Evolutionary conservation across 2,888 invertebrate genomes (phyloP), one percentile per base, ranked within the genome.

Genomic region (Didymodactylos carnosus): DNA sequence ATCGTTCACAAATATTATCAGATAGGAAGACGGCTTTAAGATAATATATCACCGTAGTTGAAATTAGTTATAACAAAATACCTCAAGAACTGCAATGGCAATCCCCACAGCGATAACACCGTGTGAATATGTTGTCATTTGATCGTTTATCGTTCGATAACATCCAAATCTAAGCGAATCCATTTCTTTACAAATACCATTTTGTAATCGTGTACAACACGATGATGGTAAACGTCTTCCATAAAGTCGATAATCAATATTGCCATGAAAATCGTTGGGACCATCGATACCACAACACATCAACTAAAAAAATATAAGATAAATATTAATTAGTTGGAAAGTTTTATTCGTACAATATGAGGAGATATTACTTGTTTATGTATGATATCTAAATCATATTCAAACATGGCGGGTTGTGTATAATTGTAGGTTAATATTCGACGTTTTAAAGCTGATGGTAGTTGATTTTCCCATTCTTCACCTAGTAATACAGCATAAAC

Each of bases 401-500:
- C 62, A n/a, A 62, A 62, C 3, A 16, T 19, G 19, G 19, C 19
- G 19, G 62, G 62, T 10, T 5, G 8, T 19, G 62, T n/a, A 35
- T 62, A 62, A 62, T 62, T 62, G 11, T 62, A 62, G 8, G 19
- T 62, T 35, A 29, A 62, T n/a, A 62, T 19, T 62, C 62, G 62
- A n/a, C n/a, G 16, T 62, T 35, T 19, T 7, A 62, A 35, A 35
- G 25, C n/a, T 19, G 19, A 35, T 29, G 62, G 35, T 62, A 62
- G n/a, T 8, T n/a, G 29, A 35, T 8, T 2, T 19, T 62, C 35
- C 62, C 62, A 62, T 62, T 62, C 62, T 11, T 35, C 35, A 62
- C 62, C n/a, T 29, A 62, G 35, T 35, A 62, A 8, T 16, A 79
- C 78, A 49, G 79, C 79, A 51, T 80, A 77, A n/a, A 80, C 78